These are phyloP conservation scores for Tachyglossus aculeatus DNA, from an alignment of 2,797 vertebrate species.

Conservation along the genomic window DNA sequence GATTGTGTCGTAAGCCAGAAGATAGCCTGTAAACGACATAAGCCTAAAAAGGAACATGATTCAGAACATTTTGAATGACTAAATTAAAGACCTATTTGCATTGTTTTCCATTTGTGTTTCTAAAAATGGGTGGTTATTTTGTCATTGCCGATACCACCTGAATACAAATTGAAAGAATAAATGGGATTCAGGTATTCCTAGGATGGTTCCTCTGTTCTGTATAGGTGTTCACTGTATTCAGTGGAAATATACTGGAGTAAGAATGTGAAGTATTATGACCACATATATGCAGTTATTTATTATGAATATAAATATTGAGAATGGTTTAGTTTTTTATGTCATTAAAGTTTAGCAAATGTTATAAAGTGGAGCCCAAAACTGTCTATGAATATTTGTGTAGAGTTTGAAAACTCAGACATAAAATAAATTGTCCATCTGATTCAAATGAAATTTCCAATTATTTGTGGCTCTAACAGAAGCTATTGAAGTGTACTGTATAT, in stretches of 20 bases:
- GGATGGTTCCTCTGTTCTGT: not conserved
- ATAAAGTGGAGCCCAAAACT: slow-evolving; percentile 30
- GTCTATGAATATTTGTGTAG: slow-evolving; percentile 3
- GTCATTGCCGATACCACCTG: fast-evolving
- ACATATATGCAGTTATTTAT: slow-evolving; percentile 30
- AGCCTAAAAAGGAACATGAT: too few relatives aligned
- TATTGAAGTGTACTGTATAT: slow-evolving; percentile 51
- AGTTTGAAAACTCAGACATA: slow-evolving; percentile 42
- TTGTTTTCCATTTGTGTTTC: not conserved
- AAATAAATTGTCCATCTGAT: slow-evolving; percentile 47
- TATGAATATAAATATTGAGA: slow-evolving; percentile 13
- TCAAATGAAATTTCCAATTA: slow-evolving; percentile 58
- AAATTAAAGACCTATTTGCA: too few relatives aligned
- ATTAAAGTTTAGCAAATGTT: slow-evolving; percentile 11
- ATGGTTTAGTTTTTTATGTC: slow-evolving; percentile 43
- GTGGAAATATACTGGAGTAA: not conserved
- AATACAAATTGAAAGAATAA: not conserved
- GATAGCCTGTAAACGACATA: too few relatives aligned
- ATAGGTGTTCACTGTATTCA: not conserved
- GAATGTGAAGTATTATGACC: slow-evolving; percentile 23
- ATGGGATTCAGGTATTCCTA: not conserved
- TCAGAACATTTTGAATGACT: too few relatives aligned
- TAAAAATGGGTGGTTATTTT: not conserved
- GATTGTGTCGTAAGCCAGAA: too few relatives aligned
- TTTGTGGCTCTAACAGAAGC: slow-evolving; percentile 56